phyloP scores from a whole-genome alignment of 2,888 invertebrate species.

The Tiliacea citrago region DNA sequence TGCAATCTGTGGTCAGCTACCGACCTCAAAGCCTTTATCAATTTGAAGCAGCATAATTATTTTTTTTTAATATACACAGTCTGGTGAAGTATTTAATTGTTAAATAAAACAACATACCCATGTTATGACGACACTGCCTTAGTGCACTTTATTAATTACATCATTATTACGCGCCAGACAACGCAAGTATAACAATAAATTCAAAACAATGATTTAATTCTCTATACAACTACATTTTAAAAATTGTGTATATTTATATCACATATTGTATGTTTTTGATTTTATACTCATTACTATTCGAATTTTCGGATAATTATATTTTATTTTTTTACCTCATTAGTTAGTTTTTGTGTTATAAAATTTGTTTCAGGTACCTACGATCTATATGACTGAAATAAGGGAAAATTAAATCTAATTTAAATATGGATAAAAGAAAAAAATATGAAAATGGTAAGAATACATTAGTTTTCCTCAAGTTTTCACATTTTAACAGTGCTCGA shows the following conservation, averaged over 20 bases:
- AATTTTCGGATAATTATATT: constrained; percentile 62
- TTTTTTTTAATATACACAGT: too few relatives aligned
- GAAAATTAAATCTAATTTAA: constrained; percentile 13
- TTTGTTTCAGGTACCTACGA: constrained; percentile 64
- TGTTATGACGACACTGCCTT: constrained; percentile 83
- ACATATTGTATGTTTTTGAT: constrained; percentile 83
- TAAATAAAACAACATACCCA: constrained; percentile 77
- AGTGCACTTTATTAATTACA: constrained; percentile 87
- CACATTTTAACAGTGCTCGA: constrained; percentile 12
- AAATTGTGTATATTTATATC: constrained; percentile 89
- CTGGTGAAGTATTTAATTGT: not conserved
- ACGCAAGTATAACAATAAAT: constrained; percentile 84
- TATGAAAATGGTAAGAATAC: constrained; percentile 25
- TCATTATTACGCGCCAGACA: constrained; percentile 75
- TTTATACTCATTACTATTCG: constrained; percentile 67
- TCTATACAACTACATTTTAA: constrained; percentile 84
- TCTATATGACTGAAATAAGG: constrained; percentile 40
- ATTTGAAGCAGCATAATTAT: not conserved
- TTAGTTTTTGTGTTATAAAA: constrained; percentile 46
- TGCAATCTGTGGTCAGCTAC: not conserved
- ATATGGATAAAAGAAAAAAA: constrained; percentile 1
- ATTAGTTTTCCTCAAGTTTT: constrained; percentile 23
- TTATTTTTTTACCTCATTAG: constrained; percentile 48
- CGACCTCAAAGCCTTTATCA: not conserved
- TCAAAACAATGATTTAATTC: constrained; percentile 80